Percentiles rank a stretch among this genome's conserved stretches.
Conservation (phyloP, 2,113 vertebrate species). For the Tragelaphus scriptus region DNA sequence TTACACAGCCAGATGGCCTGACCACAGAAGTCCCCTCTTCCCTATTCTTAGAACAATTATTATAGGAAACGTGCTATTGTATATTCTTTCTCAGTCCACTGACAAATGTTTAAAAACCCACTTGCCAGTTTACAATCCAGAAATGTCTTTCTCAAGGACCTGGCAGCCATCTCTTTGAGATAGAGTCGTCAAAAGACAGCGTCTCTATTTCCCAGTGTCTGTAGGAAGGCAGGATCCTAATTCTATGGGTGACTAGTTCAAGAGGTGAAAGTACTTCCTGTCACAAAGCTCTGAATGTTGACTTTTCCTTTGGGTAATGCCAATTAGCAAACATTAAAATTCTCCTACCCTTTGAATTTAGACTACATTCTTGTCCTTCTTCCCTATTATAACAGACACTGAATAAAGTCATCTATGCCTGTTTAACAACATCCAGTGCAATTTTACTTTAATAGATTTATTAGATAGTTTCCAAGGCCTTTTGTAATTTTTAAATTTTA, state of each 20-base stretch:
- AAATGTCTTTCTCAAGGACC: not conserved
- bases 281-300: not conserved
- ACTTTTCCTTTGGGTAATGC: not conserved
- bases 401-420: not conserved
- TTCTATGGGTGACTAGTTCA: not conserved
- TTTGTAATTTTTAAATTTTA: not conserved
- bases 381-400: not conserved
- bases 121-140: not conserved
- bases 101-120: not conserved
- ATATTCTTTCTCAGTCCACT: not conserved
- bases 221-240: not conserved
- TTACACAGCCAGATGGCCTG: not conserved
- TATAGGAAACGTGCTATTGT: not conserved
- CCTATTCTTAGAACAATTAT: not conserved
- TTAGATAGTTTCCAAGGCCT: not conserved
- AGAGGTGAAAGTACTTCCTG: not conserved
- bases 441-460: not conserved
- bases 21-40: not conserved
- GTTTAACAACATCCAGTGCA: not conserved
- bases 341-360: not conserved
- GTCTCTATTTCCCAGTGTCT: not conserved
- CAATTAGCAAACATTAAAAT: not conserved
- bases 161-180: not conserved
- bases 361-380: not conserved
- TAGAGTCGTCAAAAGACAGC: not conserved